Percentiles rank a stretch among this genome's conserved stretches.
phyloP scores from a whole-genome alignment of 1,140 invertebrate genomes.

The Drosophila funebris region DNA sequence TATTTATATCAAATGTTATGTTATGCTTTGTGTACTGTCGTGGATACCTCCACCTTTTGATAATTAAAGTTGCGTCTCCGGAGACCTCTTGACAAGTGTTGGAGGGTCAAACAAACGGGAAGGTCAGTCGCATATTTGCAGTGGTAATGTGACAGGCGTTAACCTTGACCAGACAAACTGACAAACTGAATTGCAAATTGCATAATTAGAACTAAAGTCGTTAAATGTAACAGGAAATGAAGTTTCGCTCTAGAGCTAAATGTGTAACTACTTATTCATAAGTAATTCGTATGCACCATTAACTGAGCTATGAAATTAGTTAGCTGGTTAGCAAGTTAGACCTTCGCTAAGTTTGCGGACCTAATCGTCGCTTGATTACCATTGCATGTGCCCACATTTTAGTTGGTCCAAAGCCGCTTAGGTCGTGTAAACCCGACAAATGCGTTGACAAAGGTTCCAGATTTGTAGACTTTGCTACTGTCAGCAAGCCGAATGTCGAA shows the following conservation, averaged over 20 bases:
- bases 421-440: conserved; percentile 73
- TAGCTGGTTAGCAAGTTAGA: conserved; percentile 6
- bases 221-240: conserved; percentile 25
- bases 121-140: conserved; percentile 61
- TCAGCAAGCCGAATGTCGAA: conserved; percentile 47
- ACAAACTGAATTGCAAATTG: conserved; percentile 41
- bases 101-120: background rate
- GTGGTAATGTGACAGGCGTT: conserved; percentile 52
- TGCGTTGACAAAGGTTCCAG: conserved; percentile 50
- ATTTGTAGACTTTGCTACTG: conserved; percentile 48
- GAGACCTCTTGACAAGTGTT: background rate
- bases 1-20: conserved; percentile 49
- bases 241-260: background rate
- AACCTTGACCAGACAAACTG: conserved; percentile 61
- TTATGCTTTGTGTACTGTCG: too few relatives aligned
- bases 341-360: conserved; percentile 9
- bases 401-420: conserved; percentile 63
- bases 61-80: conserved; percentile 62
- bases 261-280: conserved; percentile 2
- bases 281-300: conserved; percentile 2
- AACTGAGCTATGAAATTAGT: background rate
- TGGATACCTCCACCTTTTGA: conserved; percentile 11
- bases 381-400: conserved; percentile 17
- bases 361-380: conserved; percentile 33
- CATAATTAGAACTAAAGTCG: conserved; percentile 48